Evolutionary conservation across 1,140 invertebrate species (phyloP), one percentile per base, ranked within the genome.

Genomic region (Manduca sexta): DNA sequence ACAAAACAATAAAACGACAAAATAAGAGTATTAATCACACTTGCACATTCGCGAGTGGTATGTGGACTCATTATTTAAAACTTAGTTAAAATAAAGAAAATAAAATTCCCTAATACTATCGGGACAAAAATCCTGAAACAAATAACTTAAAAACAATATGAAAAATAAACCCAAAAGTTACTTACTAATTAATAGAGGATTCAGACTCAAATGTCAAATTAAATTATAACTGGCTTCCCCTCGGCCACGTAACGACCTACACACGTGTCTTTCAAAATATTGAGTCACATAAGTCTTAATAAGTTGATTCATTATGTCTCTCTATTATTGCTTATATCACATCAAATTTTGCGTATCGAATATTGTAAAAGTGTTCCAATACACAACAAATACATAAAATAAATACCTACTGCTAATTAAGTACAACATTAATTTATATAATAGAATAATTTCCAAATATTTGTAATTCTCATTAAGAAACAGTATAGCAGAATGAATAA

Each of bases 141-240:
- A 82, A 84, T 78, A 84, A 85, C 79, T 85, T 85, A 85, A 85
- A 85, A 85, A 85, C 78, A 83, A 84, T 82, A 84, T 79, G 74
- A 83, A 82, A 83, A 82, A 83, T 77, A 79, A 86, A 84, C 74
- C 74, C 72, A 77, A 81, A 84, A 82, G 71, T 82, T 82, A 82
- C 79, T 82, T 71, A 85, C 79, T 85, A 84, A 83, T 81, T 69
- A 80, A 82, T 74, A 84, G 71, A 82, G 77, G 74, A 81, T 82
- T 75, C 72, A 81, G 76, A 76, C 72, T 76, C 74, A 77, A 76
- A 60, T 56, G 68, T 71, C 67, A 62, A 69, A 56, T 62, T 69
- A 60, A 64, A 73, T 57, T 69, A 70, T 68, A 68, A 73, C 74
- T 74, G 69, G 61, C 52, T 64, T 55, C 51, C 45, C 47, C 34